Base-by-base conservation (phyloP, 2,888 invertebrate species). In the Drosophila anomalipes region DNA sequence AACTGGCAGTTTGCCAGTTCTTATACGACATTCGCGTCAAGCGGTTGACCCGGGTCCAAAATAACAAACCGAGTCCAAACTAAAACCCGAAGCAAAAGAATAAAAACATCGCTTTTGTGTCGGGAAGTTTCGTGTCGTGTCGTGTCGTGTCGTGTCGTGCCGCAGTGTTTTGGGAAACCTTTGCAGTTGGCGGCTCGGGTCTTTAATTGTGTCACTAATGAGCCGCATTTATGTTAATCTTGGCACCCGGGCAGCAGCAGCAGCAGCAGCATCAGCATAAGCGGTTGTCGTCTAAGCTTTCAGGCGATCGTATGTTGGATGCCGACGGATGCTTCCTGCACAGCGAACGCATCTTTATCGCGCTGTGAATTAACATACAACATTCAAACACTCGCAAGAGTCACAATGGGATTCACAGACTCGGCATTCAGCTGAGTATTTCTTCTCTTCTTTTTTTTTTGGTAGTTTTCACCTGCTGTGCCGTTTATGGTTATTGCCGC, bases 401-500 rank as follows among this genome's bases (percentile, higher is more conserved):
- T 32, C 32, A 32, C 41, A 58, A 58, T 44, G 44, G 61, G 47
- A 69, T 44, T 52, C 57, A 73, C 30, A 71, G 62, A 72, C 61
- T 72, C 58, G 51, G 70, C 63, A 69, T 71, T 70, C 63, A 26
- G 47, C 47, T 47, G 47, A 61, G 30, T 64, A 30, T 64, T 57
- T 51, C 51, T 56, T 59, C 63, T 54, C 35, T 35, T 35, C 2
- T 64, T 65, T 60, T 57, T 62, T 85, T 85, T 79, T 87, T 79
- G 90, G 91, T 77, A 87, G 83, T 91, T 87, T 91, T 89, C 88
- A 89, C 88, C 88, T 89, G 88, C 88, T 89, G 88, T 70, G 87
- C 75, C 85, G 85, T 91, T 91, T 91, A 91, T 91, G 91, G 90
- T 85, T 88, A 91, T 89, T 91, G 88, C 91, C 82, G 91, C 91